Evolutionary conservation across 2,888 invertebrate genomes (phyloP).

Genomic region (Cheilosia grossa): DNA sequence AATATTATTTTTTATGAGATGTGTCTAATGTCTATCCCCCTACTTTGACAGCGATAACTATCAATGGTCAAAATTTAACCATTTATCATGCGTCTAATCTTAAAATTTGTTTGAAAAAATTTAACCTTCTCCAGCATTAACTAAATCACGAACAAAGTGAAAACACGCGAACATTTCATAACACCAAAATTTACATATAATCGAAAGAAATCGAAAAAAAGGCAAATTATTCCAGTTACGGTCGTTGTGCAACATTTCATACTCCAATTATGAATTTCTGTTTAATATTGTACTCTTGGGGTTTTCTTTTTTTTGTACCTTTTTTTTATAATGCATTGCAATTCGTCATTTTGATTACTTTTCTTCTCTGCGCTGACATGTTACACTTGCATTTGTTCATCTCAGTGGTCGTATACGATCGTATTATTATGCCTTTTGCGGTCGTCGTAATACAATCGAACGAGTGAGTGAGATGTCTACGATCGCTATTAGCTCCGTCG

Average conservation of each 20-base stretch:
- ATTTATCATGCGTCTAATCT: too few species aligned
- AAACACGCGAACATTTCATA: background rate
- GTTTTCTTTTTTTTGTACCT: constrained; percentile 3
- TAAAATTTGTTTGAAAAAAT: too few species aligned
- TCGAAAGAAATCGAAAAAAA: constrained; percentile 18
- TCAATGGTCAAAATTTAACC: too few species aligned
- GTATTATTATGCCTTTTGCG: constrained; percentile 45
- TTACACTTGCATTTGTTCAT: constrained; percentile 50
- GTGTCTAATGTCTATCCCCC: too few species aligned
- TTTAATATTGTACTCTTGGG: background rate
- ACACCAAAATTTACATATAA: background rate
- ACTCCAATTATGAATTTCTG: constrained; percentile 35
- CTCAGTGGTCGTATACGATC: constrained; percentile 33
- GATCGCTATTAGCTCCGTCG: constrained; percentile 10
- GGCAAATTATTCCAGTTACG: constrained; percentile 4
- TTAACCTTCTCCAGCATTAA: background rate
- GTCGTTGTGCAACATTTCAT: constrained; percentile 34
- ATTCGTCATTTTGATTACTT: constrained; percentile 36
- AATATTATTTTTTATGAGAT: too few species aligned
- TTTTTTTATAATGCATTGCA: constrained; percentile 15
- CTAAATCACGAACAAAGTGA: background rate
- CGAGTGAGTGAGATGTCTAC: constrained; percentile 47
- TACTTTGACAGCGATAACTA: too few species aligned
- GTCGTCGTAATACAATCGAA: constrained; percentile 43
- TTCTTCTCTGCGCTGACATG: constrained; percentile 17